Percentiles rank a stretch among this genome's conserved stretches.
phyloP scores from a whole-genome alignment of 2,888 invertebrate species.

The Ennomos quercinarius region DNA sequence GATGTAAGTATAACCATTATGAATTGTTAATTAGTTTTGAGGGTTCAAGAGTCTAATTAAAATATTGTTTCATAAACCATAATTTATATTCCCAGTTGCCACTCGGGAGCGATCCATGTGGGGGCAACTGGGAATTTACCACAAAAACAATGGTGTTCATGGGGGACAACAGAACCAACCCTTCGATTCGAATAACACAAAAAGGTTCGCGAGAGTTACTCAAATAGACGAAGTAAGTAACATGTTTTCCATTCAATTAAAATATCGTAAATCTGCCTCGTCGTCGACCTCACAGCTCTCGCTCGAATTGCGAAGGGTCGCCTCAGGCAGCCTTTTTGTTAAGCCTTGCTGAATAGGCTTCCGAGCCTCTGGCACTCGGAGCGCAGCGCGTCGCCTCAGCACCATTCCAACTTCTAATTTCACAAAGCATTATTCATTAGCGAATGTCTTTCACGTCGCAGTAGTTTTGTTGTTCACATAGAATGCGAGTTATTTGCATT shows the following conservation, averaged over 20 bases:
- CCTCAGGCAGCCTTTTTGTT: slow-evolving; percentile 41
- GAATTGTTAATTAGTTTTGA: background rate
- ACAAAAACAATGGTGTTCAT: background rate
- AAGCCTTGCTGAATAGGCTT: slow-evolving; percentile 47
- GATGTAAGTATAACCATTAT: background rate
- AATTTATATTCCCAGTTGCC: too few species aligned
- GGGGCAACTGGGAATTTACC: too few species aligned
- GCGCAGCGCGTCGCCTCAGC: slow-evolving; percentile 1
- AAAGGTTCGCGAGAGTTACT: too few species aligned
- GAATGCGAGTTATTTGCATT: slow-evolving; percentile 11
- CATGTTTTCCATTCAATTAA: slow-evolving; percentile 8
- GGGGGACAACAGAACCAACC: too few species aligned
- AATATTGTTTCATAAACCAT: slow-evolving; percentile 5
- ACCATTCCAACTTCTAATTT: slow-evolving; percentile 21
- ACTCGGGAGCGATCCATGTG: too few species aligned
- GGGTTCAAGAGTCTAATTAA: slow-evolving; percentile 15
- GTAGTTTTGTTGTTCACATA: slow-evolving; percentile 6
- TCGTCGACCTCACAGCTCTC: slow-evolving; percentile 16
- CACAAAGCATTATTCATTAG: slow-evolving; percentile 34
- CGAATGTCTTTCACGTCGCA: slow-evolving; percentile 22
- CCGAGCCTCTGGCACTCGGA: slow-evolving; percentile 41
- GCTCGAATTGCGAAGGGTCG: slow-evolving; percentile 25
- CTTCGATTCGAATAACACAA: too few species aligned
- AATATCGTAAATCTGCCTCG: slow-evolving; percentile 3
- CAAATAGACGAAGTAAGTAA: too few species aligned